Evolutionary conservation across 2,113 vertebrate species (phyloP), one percentile per base, ranked within the genome.

Genomic region (Apaloderma vittatum): DNA sequence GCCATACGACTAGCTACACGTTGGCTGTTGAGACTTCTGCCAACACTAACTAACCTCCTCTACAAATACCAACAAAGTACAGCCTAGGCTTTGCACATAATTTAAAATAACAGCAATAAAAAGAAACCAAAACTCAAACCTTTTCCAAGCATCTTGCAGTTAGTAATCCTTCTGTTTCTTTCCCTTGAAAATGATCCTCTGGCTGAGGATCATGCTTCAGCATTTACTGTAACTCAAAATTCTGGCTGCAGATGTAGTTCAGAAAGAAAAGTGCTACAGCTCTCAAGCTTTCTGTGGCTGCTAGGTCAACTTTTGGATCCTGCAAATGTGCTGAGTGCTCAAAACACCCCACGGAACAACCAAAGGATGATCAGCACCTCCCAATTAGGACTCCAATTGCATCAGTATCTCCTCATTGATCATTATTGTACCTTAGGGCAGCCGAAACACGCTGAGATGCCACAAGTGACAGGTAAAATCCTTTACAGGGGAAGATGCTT

Each of bases 31-130:
- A 85, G 86, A 65, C 94, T 97, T 97, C 94, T 96, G 96, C 88
- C 96, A 94, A 94, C 61, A 71, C 76, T 97, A 97, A 98, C 98
- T 97, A 98, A 96, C 80, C 92, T 98, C 84, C 70, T 95, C 73
- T 93, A 88, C 79, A 97, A 88, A 87, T 86, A 97, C 70, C 80
- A 98, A 86, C 79, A 91, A 89, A 86, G 48, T 27, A 45, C 37
- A 94, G 63, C 61, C 84, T 92, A 86, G 83, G 71, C 74, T 96
- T 96, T 96, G 21, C 13, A 11, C 66, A 58, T 82, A 32, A 76
- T 92, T 93, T 94, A 55, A 78, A 87, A 12, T 12, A 62, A 21
- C 9, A 34, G 15, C 5, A 62, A 43, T 8, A 11, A 13, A 15
- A 80, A 29, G 63, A 15, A 24, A n/a, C n/a, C n/a, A n/a, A 14